Evolutionary conservation across 1,140 invertebrate genomes (phyloP).

Genomic region (Bombus superbus): DNA sequence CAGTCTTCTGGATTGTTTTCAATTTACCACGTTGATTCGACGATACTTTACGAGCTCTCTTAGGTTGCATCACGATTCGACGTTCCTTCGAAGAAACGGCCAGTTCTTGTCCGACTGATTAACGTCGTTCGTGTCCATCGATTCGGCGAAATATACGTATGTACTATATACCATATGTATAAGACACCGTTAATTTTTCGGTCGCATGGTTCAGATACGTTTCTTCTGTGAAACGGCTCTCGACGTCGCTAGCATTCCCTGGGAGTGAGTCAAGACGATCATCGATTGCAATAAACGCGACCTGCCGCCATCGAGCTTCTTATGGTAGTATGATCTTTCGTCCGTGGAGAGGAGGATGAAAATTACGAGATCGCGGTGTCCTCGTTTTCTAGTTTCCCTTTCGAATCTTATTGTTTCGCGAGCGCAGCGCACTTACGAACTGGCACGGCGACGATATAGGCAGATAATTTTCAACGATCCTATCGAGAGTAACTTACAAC

Average conservation of each 20-base stretch:
- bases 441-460: neutral
- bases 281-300: slow-evolving; percentile 53
- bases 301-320: slow-evolving; percentile 40
- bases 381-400: slow-evolving; percentile 52
- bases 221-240: neutral
- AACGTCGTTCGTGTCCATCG: neutral
- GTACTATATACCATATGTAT: neutral
- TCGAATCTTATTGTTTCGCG: slow-evolving; percentile 52
- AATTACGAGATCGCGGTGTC: slow-evolving; percentile 59
- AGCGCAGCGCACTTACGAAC: neutral
- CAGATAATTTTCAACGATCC: slow-evolving; percentile 1
- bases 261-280: slow-evolving; percentile 62
- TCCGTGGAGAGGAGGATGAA: slow-evolving; percentile 43
- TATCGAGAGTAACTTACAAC: too few relatives aligned
- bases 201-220: neutral
- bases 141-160: neutral
- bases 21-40: neutral
- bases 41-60: neutral
- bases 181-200: neutral
- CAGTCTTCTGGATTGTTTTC: neutral
- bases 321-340: slow-evolving; percentile 51
- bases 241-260: slow-evolving; percentile 49
- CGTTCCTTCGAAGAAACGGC: neutral
- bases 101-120: neutral
- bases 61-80: neutral